A percentile compares a stretch with the other conserved stretches of the same genome.
Conservation (phyloP, 2,113 vertebrate species). For the Oplegnathus fasciatus region DNA sequence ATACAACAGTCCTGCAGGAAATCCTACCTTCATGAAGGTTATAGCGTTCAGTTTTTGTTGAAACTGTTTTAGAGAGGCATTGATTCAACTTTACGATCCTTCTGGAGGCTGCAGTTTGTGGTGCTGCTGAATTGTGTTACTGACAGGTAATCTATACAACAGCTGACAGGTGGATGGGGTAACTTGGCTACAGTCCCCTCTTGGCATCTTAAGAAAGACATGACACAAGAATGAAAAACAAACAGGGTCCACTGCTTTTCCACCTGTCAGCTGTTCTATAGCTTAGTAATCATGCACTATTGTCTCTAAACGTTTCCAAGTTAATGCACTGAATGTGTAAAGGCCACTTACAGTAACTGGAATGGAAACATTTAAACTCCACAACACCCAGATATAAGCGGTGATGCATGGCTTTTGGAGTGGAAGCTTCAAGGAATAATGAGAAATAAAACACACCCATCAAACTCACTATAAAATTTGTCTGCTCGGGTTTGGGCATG, state of each 20-base stretch:
- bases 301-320: conserved; percentile 16
- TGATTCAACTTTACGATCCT: background rate
- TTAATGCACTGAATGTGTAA: background rate
- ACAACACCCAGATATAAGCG: conserved; percentile 30
- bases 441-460: conserved; percentile 58
- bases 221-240: background rate
- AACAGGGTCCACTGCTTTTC: background rate
- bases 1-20: background rate
- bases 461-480: conserved; percentile 49
- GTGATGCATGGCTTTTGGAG: conserved; percentile 30
- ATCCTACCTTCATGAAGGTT: background rate
- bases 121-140: background rate
- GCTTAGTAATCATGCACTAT: background rate
- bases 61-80: background rate
- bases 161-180: conserved; percentile 1
- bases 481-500: conserved; percentile 57
- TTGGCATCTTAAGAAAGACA: background rate
- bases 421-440: conserved; percentile 48
- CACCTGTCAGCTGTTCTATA: background rate
- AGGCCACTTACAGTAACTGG: conserved; percentile 3
- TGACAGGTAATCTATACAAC: background rate
- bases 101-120: background rate
- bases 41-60: background rate
- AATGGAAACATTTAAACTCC: conserved; percentile 36
- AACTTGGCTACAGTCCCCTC: background rate